Evolutionary conservation across 1,140 invertebrate species (phyloP).

Genomic region (Nasonia longicornis): DNA sequence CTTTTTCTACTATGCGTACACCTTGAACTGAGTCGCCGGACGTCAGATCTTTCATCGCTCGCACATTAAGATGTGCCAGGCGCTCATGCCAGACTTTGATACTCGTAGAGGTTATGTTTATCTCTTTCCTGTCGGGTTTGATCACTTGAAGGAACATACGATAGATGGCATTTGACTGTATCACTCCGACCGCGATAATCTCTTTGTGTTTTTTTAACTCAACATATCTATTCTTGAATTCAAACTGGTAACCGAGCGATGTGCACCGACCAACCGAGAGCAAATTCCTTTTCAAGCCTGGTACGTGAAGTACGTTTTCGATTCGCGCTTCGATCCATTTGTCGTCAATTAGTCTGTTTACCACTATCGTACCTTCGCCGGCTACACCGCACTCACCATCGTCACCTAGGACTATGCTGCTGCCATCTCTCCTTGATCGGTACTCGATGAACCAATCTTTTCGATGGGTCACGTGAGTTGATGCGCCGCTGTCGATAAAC

Average conservation of each 20-base stretch:
- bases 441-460: constrained; percentile 47
- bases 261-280: constrained; percentile 47
- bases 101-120: no score
- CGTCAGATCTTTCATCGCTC: constrained; percentile 42
- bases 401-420: constrained; percentile 43
- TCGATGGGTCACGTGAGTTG: constrained; percentile 44
- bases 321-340: constrained; percentile 35
- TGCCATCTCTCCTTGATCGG: constrained; percentile 35
- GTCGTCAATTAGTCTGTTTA: constrained; percentile 41
- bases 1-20: no score
- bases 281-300: constrained; percentile 43
- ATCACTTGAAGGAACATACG: no score
- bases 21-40: neutral
- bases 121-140: no score
- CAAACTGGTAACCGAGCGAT: neutral
- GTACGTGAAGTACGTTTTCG: constrained; percentile 46
- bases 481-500: constrained; percentile 48
- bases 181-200: neutral
- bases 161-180: no score
- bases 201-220: constrained; percentile 27
- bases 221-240: neutral
- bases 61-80: neutral
- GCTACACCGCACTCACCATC: constrained; percentile 37
- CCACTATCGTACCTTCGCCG: constrained; percentile 41
- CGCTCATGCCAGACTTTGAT: no score